Evolutionary conservation across 2,113 vertebrate genomes (phyloP), one percentile per base, ranked within the genome.

Genomic region (Tachysurus vachellii): DNA sequence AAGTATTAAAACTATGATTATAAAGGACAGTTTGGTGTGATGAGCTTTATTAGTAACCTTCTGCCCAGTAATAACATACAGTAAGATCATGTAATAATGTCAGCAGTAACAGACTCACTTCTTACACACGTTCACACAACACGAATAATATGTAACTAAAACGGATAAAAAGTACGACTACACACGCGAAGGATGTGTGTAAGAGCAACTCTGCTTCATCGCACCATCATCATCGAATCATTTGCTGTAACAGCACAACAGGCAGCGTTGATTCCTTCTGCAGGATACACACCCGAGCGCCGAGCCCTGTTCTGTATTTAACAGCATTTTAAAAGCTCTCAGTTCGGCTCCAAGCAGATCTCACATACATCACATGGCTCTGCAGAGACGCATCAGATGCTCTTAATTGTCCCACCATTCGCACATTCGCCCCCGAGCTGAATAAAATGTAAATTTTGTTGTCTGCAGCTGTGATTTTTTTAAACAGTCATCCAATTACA

Each of bases 401-500:
- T 42, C 66, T 57, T 61, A 53, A 47, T 66, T 64, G 57, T 66
- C 47, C 31, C 12, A 17, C 10, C 84, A 4, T 53, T 31, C 26
- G 50, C 66, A 57, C 66, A 57, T 57, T 36, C 8, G 19, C 66
- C 28, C 44, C 42, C 84, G 9, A 62, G 57, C 84, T 53, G 44
- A 80, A 57, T 8, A 80, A 80, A 31, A 57, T 57, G 28, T 57
- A 26, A 56, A n/a, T 77, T 71, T 71, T n/a, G 13, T 76, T 73
- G 77, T 47, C 80, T 83, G 70, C 59, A 56, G 44, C 44, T 61
- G 44, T 36, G 75, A 19, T 14, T 5, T 64, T 75, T 66, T 64
- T 66, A 44, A 36, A 36, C 53, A 61, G 26, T 73, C 44, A 56
- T 83, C 68, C 71, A 61, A 66, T 87, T 87, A 54, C 71, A 66